Evolutionary conservation across 2,113 vertebrate species (phyloP), one percentile per base, ranked within the genome.

Genomic region (Pogonocichla stellata): DNA sequence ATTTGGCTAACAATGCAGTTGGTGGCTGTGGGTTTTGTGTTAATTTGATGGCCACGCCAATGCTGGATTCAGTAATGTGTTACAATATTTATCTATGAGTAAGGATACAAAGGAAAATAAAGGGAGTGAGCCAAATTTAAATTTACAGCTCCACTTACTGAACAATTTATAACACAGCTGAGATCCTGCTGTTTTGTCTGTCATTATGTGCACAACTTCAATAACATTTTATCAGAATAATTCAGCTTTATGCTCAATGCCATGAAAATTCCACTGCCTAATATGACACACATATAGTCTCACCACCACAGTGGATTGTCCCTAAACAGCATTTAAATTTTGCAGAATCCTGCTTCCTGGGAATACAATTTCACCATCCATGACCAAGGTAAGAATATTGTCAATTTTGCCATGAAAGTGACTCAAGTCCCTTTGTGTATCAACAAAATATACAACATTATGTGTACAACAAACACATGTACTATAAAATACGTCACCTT

Each of bases 51-150:
- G n/a, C 51, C 43, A 66, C 0, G 14, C n/a, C n/a, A 85, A 16
- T 17, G 25, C 42, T 66, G 42, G 54, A 36, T 23, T 81, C 65
- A 66, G 20, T 38, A 36, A 79, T 24, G 36, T 65, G 34, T 26
- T 86, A 33, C 82, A 88, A 50, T 64, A 80, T 91, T 92, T 85
- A 89, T 51, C 51, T 34, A 77, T 36, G 51, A 80, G 85, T 90
- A 71, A 78, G 14, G 61, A 79, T 56, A 83, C 19, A 80, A 91
- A 86, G 74, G 31, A 74, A 93, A 93, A 91, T 12, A 82, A 74
- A 53, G 31, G 19, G 45, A 84, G 5, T 16, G 33, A 87, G 56
- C 29, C 38, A 91, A 66, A 88, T 67, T 54, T 47, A 53, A 82
- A 84, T 70, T 40, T 54, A 56, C 42, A 69, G 67, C 25, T 82